Evolutionary conservation across 2,113 vertebrate species (phyloP), one percentile per base, ranked within the genome.

Genomic region (Colistium nudipinnis): DNA sequence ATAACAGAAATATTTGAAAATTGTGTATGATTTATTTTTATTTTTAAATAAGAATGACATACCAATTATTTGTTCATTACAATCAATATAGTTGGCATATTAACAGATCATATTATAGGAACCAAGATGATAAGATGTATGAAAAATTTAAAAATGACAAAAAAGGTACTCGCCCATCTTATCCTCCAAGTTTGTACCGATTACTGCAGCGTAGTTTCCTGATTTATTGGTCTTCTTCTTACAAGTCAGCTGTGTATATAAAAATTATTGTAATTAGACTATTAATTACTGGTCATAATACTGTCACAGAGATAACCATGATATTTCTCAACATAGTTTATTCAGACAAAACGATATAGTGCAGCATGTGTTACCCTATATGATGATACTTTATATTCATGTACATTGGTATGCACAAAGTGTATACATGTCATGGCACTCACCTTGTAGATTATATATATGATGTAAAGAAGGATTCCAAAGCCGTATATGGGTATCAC

Each of bases 381-480:
- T 24, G 10, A 19, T 25, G 25, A 48, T 7, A 52, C 56, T 44
- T 55, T 9, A 35, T 45, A 35, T n/a, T 36, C 8, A 30, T 43
- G 24, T 35, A 20, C 1, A 1, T 2, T 31, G 20, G 4, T 52
- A 7, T 51, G 33, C 0, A 9, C 2, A 13, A 28, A 17, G 13
- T 36, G 6, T 12, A 17, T 47, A 38, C 4, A 36, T 14, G 6
- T 22, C 8, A n/a, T 2, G 41, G 10, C 24, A 36, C 33, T 67
- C 93, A 97, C 97, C 96, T 99, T 98, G 87, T 96, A 94, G 12
- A 98, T 93, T 74, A 99, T 96, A 79, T 97, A 98, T 6, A 98
- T 56, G 76, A 99, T 97, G 74, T 98, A 99, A 41, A 99, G 92
- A 72, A 99, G 93, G 64, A 99, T 96, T 31, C 96, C 96, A 85